Conservation (phyloP, 2,113 vertebrate genomes). For the Thalassarche chlororhynchos region DNA sequence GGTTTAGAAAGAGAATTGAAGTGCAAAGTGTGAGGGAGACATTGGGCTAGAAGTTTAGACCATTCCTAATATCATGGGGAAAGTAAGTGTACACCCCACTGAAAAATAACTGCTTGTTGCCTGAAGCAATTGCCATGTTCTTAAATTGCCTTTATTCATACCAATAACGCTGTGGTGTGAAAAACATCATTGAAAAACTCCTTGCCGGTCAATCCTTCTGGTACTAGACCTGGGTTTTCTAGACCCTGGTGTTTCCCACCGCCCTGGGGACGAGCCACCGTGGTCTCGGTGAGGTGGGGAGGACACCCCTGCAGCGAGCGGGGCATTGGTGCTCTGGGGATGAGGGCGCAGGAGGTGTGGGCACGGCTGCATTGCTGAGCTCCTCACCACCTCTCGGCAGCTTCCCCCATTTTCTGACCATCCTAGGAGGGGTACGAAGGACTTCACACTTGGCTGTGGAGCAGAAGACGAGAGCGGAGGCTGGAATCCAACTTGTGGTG, state of each 20-base stretch:
- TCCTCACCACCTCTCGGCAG: neutral
- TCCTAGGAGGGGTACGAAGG: neutral
- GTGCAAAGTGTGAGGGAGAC: neutral
- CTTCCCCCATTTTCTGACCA: neutral
- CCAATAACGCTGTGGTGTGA: neutral
- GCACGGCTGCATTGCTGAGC: fast-evolving
- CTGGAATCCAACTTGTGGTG: neutral
- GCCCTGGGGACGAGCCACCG: fast-evolving
- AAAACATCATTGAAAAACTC: neutral
- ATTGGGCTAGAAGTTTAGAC: neutral
- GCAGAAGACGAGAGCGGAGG: neutral
- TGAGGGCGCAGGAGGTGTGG: neutral
- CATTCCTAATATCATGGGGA: neutral
- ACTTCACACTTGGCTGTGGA: neutral
- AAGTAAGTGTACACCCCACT: neutral
- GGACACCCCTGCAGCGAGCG: fast-evolving
- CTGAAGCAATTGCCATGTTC: neutral
- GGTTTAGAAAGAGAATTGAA: neutral
- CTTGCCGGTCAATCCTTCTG: neutral
- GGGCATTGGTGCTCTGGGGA: fast-evolving
- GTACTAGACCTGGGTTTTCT: neutral
- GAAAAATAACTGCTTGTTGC: neutral
- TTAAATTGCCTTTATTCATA: neutral
- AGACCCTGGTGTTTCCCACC: neutral
- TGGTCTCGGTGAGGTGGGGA: neutral